Percentiles rank a stretch among this genome's conserved stretches.
Evolutionary conservation across 2,113 vertebrate species (phyloP).

Genomic region (Litocranius walleri): DNA sequence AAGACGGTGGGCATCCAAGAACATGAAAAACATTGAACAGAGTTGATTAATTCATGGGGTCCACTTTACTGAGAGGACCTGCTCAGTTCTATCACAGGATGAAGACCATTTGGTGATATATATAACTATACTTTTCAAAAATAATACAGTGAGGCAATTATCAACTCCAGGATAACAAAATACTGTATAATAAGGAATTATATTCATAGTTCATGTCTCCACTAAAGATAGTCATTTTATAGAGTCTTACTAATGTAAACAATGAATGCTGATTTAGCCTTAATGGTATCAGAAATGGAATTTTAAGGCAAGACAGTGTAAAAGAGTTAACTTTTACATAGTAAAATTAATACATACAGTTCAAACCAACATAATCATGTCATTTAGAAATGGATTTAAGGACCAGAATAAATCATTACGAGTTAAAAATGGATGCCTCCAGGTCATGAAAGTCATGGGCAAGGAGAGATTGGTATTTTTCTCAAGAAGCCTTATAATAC

Average conservation of each 20-base stretch:
- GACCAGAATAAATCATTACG: not conserved
- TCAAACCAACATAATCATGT: not conserved
- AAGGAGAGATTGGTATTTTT: not conserved
- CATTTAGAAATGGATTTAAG: not conserved
- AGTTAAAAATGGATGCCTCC: not conserved
- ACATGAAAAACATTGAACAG: not conserved
- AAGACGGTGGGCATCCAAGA: not conserved
- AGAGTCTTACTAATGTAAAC: not conserved
- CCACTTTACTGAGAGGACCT: not conserved
- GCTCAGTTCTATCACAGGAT: not conserved
- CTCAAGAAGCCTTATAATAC: not conserved
- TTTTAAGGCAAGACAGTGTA: not conserved
- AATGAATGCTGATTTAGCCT: not conserved
- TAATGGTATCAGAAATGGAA: not conserved
- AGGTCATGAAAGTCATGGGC: not conserved
- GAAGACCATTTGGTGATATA: not conserved
- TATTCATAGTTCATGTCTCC: not conserved
- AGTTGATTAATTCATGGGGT: not conserved
- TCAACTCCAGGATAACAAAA: not conserved
- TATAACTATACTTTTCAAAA: not conserved
- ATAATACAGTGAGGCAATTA: not conserved
- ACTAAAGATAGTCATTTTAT: not conserved
- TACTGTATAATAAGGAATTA: not conserved
- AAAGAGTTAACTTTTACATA: not conserved
- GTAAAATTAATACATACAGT: not conserved